Evolutionary conservation across 2,888 invertebrate species (phyloP), one percentile per base, ranked within the genome.

Genomic region (Bhutanitis thaidina): DNA sequence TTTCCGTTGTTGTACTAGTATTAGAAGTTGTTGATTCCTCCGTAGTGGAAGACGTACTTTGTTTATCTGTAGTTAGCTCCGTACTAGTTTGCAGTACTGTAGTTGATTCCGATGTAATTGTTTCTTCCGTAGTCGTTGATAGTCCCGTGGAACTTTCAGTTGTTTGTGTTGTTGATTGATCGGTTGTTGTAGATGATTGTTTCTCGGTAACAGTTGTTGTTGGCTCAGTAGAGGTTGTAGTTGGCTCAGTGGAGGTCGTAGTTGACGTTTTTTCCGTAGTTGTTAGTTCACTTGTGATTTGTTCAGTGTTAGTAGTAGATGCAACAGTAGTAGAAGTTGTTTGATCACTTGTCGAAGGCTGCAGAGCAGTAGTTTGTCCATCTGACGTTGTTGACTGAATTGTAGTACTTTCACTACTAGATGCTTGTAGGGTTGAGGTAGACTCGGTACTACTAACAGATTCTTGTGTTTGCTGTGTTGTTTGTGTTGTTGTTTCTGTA

Each of bases 391-490:
- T 46, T 3, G 64, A 51, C 57, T 61, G 53, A 5, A 57, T 63
- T 16, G 67, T 70, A 3, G 67, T 60, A 32, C 58, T 51, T 46
- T 62, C 56, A 56, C 41, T 55, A 7, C 59, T 59, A 0, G 60
- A 65, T 1, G 59, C 56, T 49, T 59, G 52, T 50, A 62, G 50
- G 10, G 60, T 61, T 10, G 64, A 65, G 1, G 64, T 53, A 56
- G 63, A 52, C 35, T 65, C 60, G 7, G 59, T 60, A 8, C 70
- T 70, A n/a, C 70, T 70, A n/a, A 65, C 56, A 32, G 49, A 41
- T 16, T 36, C 15, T 29, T 58, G 45, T 56, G 50, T 50, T 56
- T 52, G 57, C 25, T 58, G 63, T 0, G 62, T 44, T 56, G 62
- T 52, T 27, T 61, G 58, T 5, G 63, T 61, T 9, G 74, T 69